These are phyloP conservation scores for Ceratina calcarata DNA, from an alignment of 1,140 invertebrate species.

Conservation along the genomic window DNA sequence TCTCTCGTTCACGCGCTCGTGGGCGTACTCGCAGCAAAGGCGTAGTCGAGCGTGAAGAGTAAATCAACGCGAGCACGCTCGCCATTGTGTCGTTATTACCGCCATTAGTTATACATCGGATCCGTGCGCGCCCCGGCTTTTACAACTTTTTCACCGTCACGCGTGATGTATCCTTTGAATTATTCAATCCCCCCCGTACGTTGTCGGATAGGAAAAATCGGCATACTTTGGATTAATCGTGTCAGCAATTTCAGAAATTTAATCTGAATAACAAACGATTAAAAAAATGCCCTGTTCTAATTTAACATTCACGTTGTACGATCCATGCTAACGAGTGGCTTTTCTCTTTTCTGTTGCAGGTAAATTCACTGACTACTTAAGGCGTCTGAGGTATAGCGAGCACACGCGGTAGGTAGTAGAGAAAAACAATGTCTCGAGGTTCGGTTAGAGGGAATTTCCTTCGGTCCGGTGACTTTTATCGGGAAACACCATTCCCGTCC, in stretches of 20 bases:
- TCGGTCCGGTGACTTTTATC: slow-evolving; percentile 45
- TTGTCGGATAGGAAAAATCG: background rate
- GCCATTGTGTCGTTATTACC: slow-evolving; percentile 26
- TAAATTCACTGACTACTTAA: slow-evolving; percentile 19
- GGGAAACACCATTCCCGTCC: slow-evolving; percentile 48
- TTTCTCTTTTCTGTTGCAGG: slow-evolving; percentile 54
- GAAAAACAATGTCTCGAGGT: slow-evolving; percentile 1
- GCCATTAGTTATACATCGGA: slow-evolving; percentile 29
- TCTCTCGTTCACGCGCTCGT: slow-evolving; percentile 41
- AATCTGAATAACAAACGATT: no score
- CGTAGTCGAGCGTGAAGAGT: slow-evolving; percentile 49
- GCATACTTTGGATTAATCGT: no score
- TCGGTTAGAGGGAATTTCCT: slow-evolving; percentile 11
- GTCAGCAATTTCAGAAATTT: no score
- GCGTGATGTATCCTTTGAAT: background rate
- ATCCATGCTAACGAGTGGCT: background rate
- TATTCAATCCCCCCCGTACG: background rate
- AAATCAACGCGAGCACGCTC: slow-evolving; percentile 54
- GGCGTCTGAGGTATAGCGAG: background rate
- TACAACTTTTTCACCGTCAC: slow-evolving; percentile 7
- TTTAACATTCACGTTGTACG: background rate
- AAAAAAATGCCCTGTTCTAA: background rate
- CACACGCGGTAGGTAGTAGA: slow-evolving; percentile 9
- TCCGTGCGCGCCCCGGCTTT: background rate
- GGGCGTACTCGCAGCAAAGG: slow-evolving; percentile 3